Base-by-base conservation (phyloP, 2,797 vertebrate genomes). In the Fringilla coelebs region DNA sequence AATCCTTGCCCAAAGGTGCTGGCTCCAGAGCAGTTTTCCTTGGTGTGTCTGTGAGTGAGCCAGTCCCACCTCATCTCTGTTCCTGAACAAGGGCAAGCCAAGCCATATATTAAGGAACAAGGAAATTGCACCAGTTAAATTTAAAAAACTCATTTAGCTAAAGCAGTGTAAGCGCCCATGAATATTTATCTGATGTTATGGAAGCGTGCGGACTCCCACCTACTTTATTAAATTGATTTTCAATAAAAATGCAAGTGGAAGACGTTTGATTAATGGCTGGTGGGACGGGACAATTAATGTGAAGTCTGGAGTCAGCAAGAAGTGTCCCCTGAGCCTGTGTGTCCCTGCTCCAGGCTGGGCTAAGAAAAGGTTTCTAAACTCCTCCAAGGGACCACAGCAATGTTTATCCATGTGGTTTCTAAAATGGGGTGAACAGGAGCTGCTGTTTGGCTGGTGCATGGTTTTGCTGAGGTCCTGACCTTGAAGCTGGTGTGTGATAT, bases 161-260 rank as follows among this genome's bases (percentile, higher is more conserved):
- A 96, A 96, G 89, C 82, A 79, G 85, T 52, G 68, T 77, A 91
- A 93, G 83, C 34, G 20, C 7, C 89, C 49, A 94, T 96, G 94
- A 97, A 97, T 96, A 96, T 97, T 96, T 93, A 94, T 94, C 92
- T 90, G 85, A 66, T 96, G 83, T 87, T 94, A 91, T 62, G 88
- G 94, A 90, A 91, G 85, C 57, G 17, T 86, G 92, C 73, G 63
- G 94, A 88, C 94, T 94, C 93, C 91, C 94, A 96, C 93, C 91
- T 95, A 94, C 95, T 97, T 96, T 95, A 96, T 95, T 95, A 95
- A 95, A 96, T 96, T 96, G 94, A 96, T 94, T 94, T 96, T 94
- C 96, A 93, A 95, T 97, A 96, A 96, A 96, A 94, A 94, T 86
- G 93, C 89, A 71, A 94, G 87, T 74, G 83, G 77, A 95, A 90